Evolutionary conservation across 2,888 invertebrate genomes (phyloP), one percentile per base, ranked within the genome.

Genomic region (Epiblema foenella): DNA sequence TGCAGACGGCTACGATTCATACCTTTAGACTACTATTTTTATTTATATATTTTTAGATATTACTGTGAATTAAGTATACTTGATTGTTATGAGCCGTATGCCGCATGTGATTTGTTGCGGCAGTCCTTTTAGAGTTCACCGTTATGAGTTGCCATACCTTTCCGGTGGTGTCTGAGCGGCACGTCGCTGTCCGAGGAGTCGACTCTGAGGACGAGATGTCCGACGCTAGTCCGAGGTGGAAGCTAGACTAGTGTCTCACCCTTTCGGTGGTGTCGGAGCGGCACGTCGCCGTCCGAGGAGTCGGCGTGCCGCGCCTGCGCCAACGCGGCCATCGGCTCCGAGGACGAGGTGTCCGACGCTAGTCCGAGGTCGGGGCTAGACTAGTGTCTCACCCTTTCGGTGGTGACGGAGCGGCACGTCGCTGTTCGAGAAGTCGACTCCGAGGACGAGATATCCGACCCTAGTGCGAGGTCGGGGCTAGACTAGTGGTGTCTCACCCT

Each of bases 161-260:
- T 90, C 54, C 79, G 77, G 59, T 86, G 87, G 52, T 78, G 72
- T 64, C 83, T 78, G 66, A 91, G 87, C 73, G 91, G 92, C 73
- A 82, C 86, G 77, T 93, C 93, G 78, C 89, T 91, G 82, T 91
- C 92, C 77, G 84, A 85, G 33, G 87, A 88, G 83, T 87, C 86
- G 18, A 63, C 54, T 87, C 88, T 59, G 83, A 85, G 74, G 83
- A 83, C 4, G 87, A 88, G 74, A 81, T 84, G 76, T 73, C 77
- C 1, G 69, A 73, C 69, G 15, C 20, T 52, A 8, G 59, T 58
- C 62, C 20, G 46, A 68, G 29, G n/a, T 37, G n/a, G n/a, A n/a
- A n/a, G n/a, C n/a, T 11, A 39, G 39, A 12, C 39, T 15, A 42
- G 15, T 42, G 42, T 12, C 39, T 42, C 39, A 89, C 89, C 90